Conservation (phyloP, 2,888 invertebrate species). For the Nomada goodeniana region DNA sequence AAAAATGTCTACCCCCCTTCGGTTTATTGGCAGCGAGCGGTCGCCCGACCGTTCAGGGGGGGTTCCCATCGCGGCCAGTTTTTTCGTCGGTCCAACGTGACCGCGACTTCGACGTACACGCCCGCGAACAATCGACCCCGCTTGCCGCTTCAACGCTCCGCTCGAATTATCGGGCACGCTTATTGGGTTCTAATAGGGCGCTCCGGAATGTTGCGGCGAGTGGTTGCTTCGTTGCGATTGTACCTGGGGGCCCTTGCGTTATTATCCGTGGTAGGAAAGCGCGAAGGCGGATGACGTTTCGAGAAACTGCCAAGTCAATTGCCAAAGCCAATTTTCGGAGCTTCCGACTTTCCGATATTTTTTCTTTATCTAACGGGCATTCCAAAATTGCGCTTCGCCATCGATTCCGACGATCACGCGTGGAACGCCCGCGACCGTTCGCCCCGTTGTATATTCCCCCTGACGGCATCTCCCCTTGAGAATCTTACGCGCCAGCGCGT, state of each 20-base stretch:
- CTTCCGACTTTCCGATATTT: no score
- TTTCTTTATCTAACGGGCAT: constrained; percentile 64
- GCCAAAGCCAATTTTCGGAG: no score
- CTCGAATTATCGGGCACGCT: not conserved
- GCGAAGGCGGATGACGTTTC: no score
- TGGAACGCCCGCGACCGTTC: constrained; percentile 59
- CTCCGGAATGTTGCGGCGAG: not conserved
- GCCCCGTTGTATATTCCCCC: constrained; percentile 59
- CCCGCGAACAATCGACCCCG: constrained; percentile 40
- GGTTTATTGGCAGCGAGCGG: constrained; percentile 64
- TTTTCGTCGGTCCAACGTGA: constrained; percentile 34
- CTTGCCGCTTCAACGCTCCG: not conserved
- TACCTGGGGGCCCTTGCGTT: no score
- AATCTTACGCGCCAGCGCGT: constrained; percentile 28
- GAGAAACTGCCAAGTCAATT: no score
- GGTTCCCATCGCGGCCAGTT: constrained; percentile 48
- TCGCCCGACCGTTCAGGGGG: constrained; percentile 22
- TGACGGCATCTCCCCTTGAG: no score
- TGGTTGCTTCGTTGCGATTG: no score
- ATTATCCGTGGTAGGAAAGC: no score
- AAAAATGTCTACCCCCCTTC: constrained; percentile 68
- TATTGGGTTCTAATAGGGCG: not conserved
- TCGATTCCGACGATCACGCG: constrained; percentile 67
- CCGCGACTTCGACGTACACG: constrained; percentile 32
- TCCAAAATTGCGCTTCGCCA: constrained; percentile 64